These are phyloP conservation scores for Solenodon paradoxus DNA, from an alignment of 2,113 vertebrate genomes.

Conservation along the genomic window DNA sequence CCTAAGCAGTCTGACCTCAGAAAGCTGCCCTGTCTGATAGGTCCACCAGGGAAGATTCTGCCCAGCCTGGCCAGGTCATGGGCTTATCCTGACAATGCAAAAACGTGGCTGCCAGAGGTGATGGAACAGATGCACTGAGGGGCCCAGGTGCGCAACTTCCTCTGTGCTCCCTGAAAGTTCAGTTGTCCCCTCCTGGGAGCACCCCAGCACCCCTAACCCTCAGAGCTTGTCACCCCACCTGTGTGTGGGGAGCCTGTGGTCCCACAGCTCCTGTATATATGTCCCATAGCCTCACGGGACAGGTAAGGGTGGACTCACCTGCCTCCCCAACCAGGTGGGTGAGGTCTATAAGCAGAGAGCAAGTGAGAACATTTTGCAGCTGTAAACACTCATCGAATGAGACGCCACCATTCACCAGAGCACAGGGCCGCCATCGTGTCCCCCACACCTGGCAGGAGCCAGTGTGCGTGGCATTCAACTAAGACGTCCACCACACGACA, in stretches of 20 bases:
- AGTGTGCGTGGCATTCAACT: rapidly evolving
- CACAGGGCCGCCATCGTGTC: rapidly evolving
- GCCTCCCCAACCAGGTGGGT: not conserved
- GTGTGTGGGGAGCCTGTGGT: not conserved
- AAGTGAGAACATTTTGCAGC: rapidly evolving
- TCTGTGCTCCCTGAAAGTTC: not conserved
- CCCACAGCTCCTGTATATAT: rapidly evolving
- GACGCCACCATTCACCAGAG: rapidly evolving
- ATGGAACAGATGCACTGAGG: rapidly evolving
- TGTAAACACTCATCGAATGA: not conserved
- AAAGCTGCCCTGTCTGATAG: not conserved
- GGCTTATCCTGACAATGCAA: not conserved
- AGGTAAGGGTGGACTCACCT: not conserved
- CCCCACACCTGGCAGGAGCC: rapidly evolving
- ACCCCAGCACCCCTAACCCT: rapidly evolving
- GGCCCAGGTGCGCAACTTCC: rapidly evolving
- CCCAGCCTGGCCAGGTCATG: not conserved
- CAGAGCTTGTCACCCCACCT: rapidly evolving
- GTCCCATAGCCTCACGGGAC: rapidly evolving
- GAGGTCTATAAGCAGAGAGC: not conserved
- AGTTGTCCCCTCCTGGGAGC: not conserved
- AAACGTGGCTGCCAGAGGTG: rapidly evolving
- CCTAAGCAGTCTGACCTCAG: not conserved
- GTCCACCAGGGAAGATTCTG: not conserved
- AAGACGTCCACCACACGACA: too few relatives aligned